These are phyloP conservation scores for Rhyacichthys aspro DNA, from an alignment of 2,797 vertebrate genomes.

Conservation along the genomic window DNA sequence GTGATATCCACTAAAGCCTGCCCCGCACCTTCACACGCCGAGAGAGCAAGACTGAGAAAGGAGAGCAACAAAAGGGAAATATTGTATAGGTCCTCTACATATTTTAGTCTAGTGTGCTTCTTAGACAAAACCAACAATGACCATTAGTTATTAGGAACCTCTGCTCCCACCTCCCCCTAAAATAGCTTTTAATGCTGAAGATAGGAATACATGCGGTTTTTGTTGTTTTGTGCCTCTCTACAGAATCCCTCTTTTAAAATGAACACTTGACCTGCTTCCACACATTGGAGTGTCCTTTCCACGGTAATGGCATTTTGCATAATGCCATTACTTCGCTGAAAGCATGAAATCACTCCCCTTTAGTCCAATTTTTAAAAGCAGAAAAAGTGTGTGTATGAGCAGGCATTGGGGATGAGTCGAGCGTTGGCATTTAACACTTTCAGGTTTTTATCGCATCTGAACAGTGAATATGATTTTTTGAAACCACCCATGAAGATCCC, in stretches of 20 bases:
- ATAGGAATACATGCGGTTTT: conserved; percentile 48
- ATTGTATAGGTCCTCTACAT: conserved; percentile 53
- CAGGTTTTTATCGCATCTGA: not conserved
- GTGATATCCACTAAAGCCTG: conserved; percentile 65
- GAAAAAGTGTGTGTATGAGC: conserved; percentile 22
- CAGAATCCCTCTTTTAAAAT: conserved; percentile 65
- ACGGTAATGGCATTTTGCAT: conserved; percentile 79
- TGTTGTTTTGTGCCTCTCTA: conserved; percentile 47
- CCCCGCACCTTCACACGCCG: conserved; percentile 46
- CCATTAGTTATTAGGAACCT: conserved; percentile 59
- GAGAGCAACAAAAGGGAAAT: conserved; percentile 50
- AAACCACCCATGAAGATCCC: not conserved
- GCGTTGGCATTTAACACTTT: conserved; percentile 23
- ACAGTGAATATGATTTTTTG: conserved; percentile 4
- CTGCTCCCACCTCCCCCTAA: conserved; percentile 43
- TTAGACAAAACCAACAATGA: conserved; percentile 65
- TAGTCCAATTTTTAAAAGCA: conserved; percentile 57
- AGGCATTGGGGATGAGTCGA: conserved; percentile 13
- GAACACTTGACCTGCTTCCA: conserved; percentile 74
- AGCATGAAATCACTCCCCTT: conserved; percentile 78
- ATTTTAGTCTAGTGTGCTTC: conserved; percentile 54
- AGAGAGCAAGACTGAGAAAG: conserved; percentile 42
- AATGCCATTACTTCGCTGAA: conserved; percentile 80
- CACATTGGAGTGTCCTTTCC: conserved; percentile 74
- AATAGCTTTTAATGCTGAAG: conserved; percentile 50